phyloP scores from a whole-genome alignment of 2,888 invertebrate genomes.

The Oligia strigilis region DNA sequence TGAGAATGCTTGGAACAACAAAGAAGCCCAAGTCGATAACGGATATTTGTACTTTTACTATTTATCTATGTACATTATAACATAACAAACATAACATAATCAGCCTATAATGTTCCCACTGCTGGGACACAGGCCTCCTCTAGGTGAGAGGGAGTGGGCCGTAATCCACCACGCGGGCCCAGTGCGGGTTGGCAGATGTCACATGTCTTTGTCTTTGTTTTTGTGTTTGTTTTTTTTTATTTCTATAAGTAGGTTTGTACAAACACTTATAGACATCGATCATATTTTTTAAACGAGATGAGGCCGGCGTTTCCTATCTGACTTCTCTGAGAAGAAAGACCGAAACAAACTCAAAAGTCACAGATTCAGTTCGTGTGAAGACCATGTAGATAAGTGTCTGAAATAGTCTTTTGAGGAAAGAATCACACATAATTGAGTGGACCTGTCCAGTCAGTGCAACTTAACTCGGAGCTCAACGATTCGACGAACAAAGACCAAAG shows the following conservation, averaged over 20 bases:
- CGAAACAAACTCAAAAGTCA: no score
- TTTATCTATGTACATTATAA: not conserved
- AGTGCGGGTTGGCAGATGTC: no score
- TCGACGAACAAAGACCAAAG: no score
- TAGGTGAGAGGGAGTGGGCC: no score
- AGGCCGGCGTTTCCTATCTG: not conserved
- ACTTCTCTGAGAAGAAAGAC: no score
- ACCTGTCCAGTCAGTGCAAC: no score
- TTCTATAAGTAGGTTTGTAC: not conserved
- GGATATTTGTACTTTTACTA: not conserved
- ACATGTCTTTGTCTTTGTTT: no score
- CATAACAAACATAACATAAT: no score
- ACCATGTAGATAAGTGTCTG: not conserved
- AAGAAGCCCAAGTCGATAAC: not conserved
- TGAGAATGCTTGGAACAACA: not conserved
- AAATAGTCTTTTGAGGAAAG: not conserved
- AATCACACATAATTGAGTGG: not conserved
- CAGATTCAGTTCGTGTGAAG: not conserved
- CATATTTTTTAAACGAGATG: not conserved
- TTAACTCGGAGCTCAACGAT: no score
- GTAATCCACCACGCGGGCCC: no score
- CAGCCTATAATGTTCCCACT: no score
- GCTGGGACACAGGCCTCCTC: no score
- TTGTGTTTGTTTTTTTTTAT: not conserved
- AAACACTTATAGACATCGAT: not conserved